Evolutionary conservation across 2,797 vertebrate genomes (phyloP).

Genomic region (Etheostoma perlongum): DNA sequence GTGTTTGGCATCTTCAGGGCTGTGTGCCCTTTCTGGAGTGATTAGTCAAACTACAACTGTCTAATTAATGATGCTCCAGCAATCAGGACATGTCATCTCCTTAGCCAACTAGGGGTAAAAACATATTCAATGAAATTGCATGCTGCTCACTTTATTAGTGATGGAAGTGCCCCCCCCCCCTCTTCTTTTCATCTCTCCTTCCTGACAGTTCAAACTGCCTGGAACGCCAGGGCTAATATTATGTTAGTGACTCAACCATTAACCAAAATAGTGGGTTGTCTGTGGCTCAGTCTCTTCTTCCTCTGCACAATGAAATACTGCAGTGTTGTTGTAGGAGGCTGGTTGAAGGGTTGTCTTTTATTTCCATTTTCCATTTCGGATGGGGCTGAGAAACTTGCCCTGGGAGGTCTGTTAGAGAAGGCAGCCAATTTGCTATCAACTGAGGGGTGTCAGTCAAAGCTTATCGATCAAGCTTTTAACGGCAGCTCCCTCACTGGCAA

Average conservation of each 20-base stretch:
- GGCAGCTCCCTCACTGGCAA: constrained; percentile 65
- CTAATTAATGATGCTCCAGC: constrained; percentile 82
- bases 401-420: constrained; percentile 66
- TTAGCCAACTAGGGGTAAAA: constrained; percentile 64
- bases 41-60: constrained; percentile 85
- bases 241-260: constrained; percentile 77
- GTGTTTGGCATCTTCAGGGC: constrained; percentile 80
- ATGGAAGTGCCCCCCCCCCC: constrained; percentile 37
- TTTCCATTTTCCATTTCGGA: constrained; percentile 51
- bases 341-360: constrained; percentile 50
- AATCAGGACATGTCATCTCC: constrained; percentile 72
- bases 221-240: constrained; percentile 76
- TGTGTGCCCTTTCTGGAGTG: constrained; percentile 81
- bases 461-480: constrained; percentile 74
- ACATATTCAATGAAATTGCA: constrained; percentile 65
- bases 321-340: constrained; percentile 62
- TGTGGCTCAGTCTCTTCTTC: constrained; percentile 46
- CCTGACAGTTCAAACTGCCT: constrained; percentile 64
- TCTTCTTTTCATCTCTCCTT: constrained; percentile 58
- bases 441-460: constrained; percentile 80
- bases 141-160: constrained; percentile 51
- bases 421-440: constrained; percentile 74
- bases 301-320: constrained; percentile 49
- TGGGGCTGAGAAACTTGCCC: constrained; percentile 55
- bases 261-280: constrained; percentile 74